phyloP scores from a whole-genome alignment of 2,797 vertebrate genomes.

The Lepus townsendii region DNA sequence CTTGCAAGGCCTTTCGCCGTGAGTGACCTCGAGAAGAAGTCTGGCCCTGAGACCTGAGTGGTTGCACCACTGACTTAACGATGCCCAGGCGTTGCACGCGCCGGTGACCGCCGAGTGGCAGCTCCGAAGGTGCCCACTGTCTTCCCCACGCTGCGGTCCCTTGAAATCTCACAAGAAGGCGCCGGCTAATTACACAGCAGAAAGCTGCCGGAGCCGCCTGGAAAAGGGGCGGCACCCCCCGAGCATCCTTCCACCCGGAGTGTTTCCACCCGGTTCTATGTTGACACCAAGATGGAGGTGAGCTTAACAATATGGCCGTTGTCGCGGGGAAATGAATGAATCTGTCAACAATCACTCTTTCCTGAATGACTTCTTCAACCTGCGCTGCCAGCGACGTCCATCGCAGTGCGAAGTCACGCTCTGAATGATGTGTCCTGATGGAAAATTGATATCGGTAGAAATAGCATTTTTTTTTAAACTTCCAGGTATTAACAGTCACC shows the following conservation, averaged over 20 bases:
- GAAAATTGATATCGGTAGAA: slow-evolving; percentile 50
- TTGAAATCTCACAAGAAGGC: background rate
- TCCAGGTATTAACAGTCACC: background rate
- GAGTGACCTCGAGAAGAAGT: too few relatives aligned
- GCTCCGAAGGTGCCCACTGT: background rate
- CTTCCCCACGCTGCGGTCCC: background rate
- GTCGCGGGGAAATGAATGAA: slow-evolving; percentile 48
- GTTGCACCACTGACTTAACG: background rate
- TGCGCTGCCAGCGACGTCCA: background rate
- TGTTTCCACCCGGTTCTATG: background rate
- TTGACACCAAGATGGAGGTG: slow-evolving; percentile 35
- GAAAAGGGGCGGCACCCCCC: accelerated
- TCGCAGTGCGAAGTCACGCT: background rate
- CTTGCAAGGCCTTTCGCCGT: background rate
- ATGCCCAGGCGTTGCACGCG: accelerated
- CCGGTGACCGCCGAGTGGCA: background rate
- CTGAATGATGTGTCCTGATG: slow-evolving; percentile 15
- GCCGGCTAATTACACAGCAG: background rate
- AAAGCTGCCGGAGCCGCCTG: background rate
- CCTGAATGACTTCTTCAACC: slow-evolving; percentile 57
- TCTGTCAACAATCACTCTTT: slow-evolving; percentile 51
- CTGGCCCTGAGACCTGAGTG: background rate
- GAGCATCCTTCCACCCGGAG: background rate
- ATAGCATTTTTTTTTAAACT: slow-evolving; percentile 32
- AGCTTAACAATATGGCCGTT: background rate